Percentiles rank a stretch among this genome's conserved stretches.
Evolutionary conservation across 2,888 invertebrate species (phyloP).

Genomic region (Dusona sp.): DNA sequence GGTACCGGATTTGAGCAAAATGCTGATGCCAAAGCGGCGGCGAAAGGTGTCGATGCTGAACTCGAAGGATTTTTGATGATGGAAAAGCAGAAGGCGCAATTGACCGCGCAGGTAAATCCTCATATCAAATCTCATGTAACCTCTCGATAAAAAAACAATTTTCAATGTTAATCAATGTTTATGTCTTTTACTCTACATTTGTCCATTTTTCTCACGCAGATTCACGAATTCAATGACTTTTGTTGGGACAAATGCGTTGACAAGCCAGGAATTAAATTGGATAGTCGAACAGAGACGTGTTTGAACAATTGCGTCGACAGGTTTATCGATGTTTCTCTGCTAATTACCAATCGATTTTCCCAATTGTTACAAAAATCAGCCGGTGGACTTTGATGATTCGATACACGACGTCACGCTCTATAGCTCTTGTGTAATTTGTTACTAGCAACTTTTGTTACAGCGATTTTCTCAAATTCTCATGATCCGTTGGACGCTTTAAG

Average conservation of each 20-base stretch:
- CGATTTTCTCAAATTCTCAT: slow-evolving; percentile 27
- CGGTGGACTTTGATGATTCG: slow-evolving; percentile 77
- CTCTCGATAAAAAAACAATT: slow-evolving; percentile 5
- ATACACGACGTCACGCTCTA: background rate
- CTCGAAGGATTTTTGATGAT: slow-evolving; percentile 93
- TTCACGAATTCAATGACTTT: slow-evolving; percentile 96
- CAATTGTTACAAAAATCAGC: slow-evolving; percentile 92
- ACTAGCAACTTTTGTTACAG: slow-evolving; percentile 24
- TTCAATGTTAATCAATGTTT: background rate
- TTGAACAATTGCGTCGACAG: slow-evolving; percentile 96
- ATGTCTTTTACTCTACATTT: background rate
- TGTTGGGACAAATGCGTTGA: slow-evolving; percentile 99
- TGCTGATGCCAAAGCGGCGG: slow-evolving; percentile 78
- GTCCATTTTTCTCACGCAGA: slow-evolving; percentile 86
- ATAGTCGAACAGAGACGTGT: slow-evolving; percentile 95
- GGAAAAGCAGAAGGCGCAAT: slow-evolving; percentile 95
- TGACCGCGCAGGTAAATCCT: slow-evolving; percentile 92
- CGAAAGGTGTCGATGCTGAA: slow-evolving; percentile 88
- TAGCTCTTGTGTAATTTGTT: slow-evolving; percentile 19
- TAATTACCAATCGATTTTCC: slow-evolving; percentile 95
- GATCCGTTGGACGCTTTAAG: background rate
- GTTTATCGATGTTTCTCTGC: slow-evolving; percentile 96
- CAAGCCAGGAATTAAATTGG: slow-evolving; percentile 94
- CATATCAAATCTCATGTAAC: slow-evolving; percentile 50
- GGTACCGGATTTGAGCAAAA: slow-evolving; percentile 74